Base-by-base conservation (phyloP, 2,113 vertebrate species). In the Mesoclemmys tuberculata region DNA sequence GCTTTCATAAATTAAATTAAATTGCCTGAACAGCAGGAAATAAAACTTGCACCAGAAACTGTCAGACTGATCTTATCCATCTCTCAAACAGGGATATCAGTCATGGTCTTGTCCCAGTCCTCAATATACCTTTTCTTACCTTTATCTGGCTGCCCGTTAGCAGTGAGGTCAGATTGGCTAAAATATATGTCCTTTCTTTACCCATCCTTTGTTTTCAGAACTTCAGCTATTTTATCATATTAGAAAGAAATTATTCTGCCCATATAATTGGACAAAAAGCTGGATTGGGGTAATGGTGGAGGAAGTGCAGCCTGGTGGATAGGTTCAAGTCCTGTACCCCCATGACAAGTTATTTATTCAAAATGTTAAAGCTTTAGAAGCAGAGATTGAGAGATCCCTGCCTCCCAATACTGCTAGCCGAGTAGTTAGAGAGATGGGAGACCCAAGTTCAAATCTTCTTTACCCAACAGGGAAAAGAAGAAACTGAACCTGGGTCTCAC, bases 21-120 rank as follows among this genome's bases (percentile, higher is more conserved):
- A 84, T 95, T 96, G 48, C 89, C 84, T 93, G 95, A 97, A 92
- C 74, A 93, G 78, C 86, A 97, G 97, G 95, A 98, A 97, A 97
- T 90, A 95, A 85, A 95, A 85, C 97, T 97, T 96, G 22, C 94
- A 74, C 96, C 88, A 95, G 95, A 96, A 97, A 89, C 90, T 97
- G 93, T 97, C 95, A 95, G 81, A 48, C 51, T 92, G 91, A 92
- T 96, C 88, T 94, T 95, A 97, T 97, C 93, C 85, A 85, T 97
- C 96, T 98, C 95, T 95, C 77, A 93, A 97, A 97, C 85, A 96
- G 96, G 85, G 49, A 46, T 92, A 98, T 98, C 97, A 96, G 91
- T 98, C 97, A 97, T 27, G 58, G 81, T 86, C 93, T 96, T 80
- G 94, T 95, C 74, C 22, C 24, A 82, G 64, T 89, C 56, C 93